Evolutionary conservation across 2,797 vertebrate species (phyloP).

Genomic region (Thunnus albacares): DNA sequence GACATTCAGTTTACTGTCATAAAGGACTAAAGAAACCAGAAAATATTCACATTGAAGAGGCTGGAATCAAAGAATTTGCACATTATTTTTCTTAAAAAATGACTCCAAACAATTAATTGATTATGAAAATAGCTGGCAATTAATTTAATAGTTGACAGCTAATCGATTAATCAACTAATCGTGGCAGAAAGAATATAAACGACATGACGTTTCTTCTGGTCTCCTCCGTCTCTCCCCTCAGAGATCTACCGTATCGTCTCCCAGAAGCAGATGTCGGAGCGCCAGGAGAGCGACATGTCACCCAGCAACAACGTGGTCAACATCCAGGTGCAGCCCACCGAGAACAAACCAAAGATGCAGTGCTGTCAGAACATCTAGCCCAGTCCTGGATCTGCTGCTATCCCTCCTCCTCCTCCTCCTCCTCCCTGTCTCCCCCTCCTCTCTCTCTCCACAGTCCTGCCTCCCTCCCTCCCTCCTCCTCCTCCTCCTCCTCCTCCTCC

Average conservation of each 20-base stretch:
- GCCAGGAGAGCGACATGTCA: constrained; percentile 98
- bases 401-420: constrained; percentile 49
- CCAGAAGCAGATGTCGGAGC: constrained; percentile 99
- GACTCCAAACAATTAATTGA: too few relatives aligned
- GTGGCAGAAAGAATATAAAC: too few relatives aligned
- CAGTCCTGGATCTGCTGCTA: constrained; percentile 59
- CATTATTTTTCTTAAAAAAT: too few relatives aligned
- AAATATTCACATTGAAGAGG: too few relatives aligned
- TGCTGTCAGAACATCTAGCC: constrained; percentile 99
- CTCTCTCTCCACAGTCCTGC: too few relatives aligned
- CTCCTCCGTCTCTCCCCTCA: constrained; percentile 66
- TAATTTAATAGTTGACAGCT: too few relatives aligned
- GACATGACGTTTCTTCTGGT: background rate
- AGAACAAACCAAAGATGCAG: constrained; percentile 99
- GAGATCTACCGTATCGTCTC: constrained; percentile 99
- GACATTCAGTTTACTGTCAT: too few relatives aligned
- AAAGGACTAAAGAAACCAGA: too few relatives aligned
- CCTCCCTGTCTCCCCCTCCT: background rate
- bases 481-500: background rate
- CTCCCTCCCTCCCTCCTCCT: too few relatives aligned
- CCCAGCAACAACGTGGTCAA: constrained; percentile 99
- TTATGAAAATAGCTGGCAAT: too few relatives aligned
- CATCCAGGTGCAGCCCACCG: constrained; percentile 98
- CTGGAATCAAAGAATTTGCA: too few relatives aligned
- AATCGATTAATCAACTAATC: too few relatives aligned